A percentile compares a stretch with the other conserved stretches of the same genome.
Evolutionary conservation across 2,888 invertebrate genomes (phyloP).

Genomic region (Portevinia maculata): DNA sequence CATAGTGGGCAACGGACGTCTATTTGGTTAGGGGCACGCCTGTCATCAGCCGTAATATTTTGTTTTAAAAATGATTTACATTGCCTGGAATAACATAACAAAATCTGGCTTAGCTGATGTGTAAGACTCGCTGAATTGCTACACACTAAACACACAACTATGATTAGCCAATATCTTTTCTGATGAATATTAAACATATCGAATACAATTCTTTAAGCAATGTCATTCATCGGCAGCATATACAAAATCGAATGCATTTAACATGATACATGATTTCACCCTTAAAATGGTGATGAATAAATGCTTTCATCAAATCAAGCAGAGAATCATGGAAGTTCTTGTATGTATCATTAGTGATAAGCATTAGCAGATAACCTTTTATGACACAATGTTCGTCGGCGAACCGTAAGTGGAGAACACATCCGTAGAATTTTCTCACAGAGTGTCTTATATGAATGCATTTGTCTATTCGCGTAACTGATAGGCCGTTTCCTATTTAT

Average conservation of each 20-base stretch:
- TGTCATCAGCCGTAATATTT: too few species aligned
- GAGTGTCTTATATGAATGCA: slow-evolving; percentile 27
- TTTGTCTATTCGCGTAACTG: slow-evolving; percentile 40
- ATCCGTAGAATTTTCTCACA: slow-evolving; percentile 1
- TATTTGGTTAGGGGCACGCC: too few species aligned
- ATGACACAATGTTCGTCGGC: slow-evolving; percentile 33
- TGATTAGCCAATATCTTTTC: too few species aligned
- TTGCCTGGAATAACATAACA: too few species aligned
- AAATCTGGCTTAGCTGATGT: too few species aligned
- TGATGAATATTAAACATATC: too few species aligned
- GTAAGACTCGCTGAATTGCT: too few species aligned
- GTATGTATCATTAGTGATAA: slow-evolving; percentile 47
- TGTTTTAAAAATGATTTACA: too few species aligned
- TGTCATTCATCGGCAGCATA: slow-evolving; percentile 7
- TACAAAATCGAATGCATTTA: neutral
- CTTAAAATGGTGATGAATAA: slow-evolving; percentile 4
- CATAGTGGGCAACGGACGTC: too few species aligned
- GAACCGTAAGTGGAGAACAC: neutral
- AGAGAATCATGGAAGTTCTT: slow-evolving; percentile 5
- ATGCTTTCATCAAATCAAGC: slow-evolving; percentile 17
- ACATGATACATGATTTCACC: neutral
- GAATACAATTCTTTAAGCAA: neutral
- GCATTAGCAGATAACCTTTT: slow-evolving; percentile 43
- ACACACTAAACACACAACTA: too few species aligned
- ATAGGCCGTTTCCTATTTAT: slow-evolving; percentile 18